These are phyloP conservation scores for Blennius ocellaris DNA, from an alignment of 2,113 vertebrate species.

Conservation along the genomic window DNA sequence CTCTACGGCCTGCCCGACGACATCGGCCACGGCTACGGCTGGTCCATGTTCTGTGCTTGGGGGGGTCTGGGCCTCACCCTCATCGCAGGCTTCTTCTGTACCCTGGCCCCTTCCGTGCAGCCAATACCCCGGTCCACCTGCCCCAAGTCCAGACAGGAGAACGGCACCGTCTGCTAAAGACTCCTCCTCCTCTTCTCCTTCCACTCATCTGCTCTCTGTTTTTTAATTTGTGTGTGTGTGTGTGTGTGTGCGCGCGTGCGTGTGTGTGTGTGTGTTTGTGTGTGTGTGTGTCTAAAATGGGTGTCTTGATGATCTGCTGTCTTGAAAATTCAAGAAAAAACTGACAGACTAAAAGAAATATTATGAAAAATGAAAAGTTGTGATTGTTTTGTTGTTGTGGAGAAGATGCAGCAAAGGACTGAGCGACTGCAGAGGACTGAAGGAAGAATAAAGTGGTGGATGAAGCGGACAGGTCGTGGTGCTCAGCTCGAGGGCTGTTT, in stretches of 20 bases:
- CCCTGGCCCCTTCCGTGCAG: conserved; percentile 96
- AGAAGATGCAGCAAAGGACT: conserved; percentile 36
- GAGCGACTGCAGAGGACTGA: background rate
- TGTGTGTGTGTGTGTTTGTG: conserved; percentile 53
- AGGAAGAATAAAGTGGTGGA: conserved; percentile 10
- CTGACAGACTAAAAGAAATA: conserved; percentile 57
- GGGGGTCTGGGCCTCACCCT: conserved; percentile 96
- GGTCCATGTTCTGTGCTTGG: conserved; percentile 99
- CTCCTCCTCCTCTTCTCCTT: conserved; percentile 42
- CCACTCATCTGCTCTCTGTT: conserved; percentile 49
- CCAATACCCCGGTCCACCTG: conserved; percentile 95
- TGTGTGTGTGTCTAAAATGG: conserved; percentile 68
- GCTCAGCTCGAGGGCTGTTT: background rate
- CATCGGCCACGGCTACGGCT: conserved; percentile 97
- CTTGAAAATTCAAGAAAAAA: conserved; percentile 67
- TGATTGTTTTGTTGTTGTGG: conserved; percentile 63
- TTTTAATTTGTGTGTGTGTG: conserved; percentile 40
- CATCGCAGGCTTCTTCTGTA: conserved; percentile 98
- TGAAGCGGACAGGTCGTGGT: background rate
- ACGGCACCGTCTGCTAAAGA: conserved; percentile 95
- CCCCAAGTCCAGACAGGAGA: conserved; percentile 97
- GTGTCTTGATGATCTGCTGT: conserved; percentile 67
- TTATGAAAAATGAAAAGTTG: conserved; percentile 49
- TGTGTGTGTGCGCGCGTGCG: conserved; percentile 58
- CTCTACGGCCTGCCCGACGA: conserved; percentile 95